Base-by-base conservation (phyloP, 2,797 vertebrate genomes). In the Tenualosa ilisha region DNA sequence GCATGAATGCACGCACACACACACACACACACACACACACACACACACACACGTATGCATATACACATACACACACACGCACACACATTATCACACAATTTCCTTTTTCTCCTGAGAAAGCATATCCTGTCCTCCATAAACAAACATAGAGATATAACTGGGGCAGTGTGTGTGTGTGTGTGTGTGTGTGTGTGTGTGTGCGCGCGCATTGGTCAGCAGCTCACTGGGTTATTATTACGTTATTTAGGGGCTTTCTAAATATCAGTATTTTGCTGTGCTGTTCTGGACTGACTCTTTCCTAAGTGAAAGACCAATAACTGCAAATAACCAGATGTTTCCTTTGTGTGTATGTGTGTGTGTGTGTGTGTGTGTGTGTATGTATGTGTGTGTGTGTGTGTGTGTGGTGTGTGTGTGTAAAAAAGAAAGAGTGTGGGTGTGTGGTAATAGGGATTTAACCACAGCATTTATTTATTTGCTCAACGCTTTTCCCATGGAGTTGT, bases 51-150 rank as follows among this genome's bases (percentile, higher is more conserved):
- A 50, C 75, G 8, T 50, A 6, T 11, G 11, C 49, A 50, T 6
- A 50, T 11, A 54, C 87, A 87, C 86, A 88, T 12, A 59, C 43
- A 56, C 83, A 61, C 65, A 50, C 75, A 54, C 87, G 86, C 86
- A 88, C n/a, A n/a, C n/a, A n/a, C n/a, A n/a, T n/a, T n/a, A n/a
- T n/a, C n/a, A n/a, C n/a, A 2, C 49, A 50, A 2, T 50, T 17
- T 15, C 53, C 20, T 17, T 54, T 20, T 54, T 83, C 88, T 90
- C 87, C 84, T 89, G 85, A 56, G 83, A 61, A 83, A 86, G 53
- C 89, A 91, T 85, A 89, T 89, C 85, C 61, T 87, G 84, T 88
- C 53, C 82, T 88, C 84, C 81, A 50, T 91, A 92, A 94, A 92
- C 89, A 94, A 93, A 91, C 89, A 68, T 59, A 81, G 54, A 79